Evolutionary conservation across 2,113 vertebrate genomes (phyloP).

Genomic region (Corythaeola cristata): DNA sequence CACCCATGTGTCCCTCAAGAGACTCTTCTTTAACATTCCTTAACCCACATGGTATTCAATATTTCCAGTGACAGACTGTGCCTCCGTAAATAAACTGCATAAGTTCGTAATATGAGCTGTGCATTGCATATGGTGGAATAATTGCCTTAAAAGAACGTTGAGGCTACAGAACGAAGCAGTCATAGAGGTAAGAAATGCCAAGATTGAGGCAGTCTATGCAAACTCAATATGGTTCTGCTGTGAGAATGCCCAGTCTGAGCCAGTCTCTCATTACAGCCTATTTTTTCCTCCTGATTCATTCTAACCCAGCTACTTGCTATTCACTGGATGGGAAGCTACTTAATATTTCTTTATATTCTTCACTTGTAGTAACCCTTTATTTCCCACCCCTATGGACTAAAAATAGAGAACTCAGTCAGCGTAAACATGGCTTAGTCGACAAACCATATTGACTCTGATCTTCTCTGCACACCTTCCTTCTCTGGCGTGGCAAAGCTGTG

Average conservation of each 20-base stretch:
- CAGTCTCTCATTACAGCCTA: background rate
- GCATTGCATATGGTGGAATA: background rate
- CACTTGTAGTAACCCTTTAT: background rate
- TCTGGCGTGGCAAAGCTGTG: background rate
- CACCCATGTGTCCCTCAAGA: slow-evolving; percentile 19
- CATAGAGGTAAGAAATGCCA: slow-evolving; percentile 20
- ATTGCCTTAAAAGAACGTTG: slow-evolving; percentile 13
- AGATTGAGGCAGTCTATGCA: background rate
- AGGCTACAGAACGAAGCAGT: background rate
- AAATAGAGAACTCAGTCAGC: background rate
- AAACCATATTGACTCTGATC: background rate
- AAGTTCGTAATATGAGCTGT: slow-evolving; percentile 4
- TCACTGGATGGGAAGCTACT: background rate
- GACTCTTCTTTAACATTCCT: slow-evolving; percentile 33
- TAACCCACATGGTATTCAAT: slow-evolving; percentile 3
- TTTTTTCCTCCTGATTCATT: background rate
- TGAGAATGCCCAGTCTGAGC: background rate
- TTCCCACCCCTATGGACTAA: background rate
- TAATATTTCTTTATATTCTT: background rate
- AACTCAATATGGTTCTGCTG: background rate
- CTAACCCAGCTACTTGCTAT: background rate
- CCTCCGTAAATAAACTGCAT: slow-evolving; percentile 11
- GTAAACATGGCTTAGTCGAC: background rate
- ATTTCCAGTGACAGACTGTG: slow-evolving; percentile 38
- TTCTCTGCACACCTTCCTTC: background rate